Base-by-base conservation (phyloP, 2,888 invertebrate genomes). In the Hydriomena furcata region DNA sequence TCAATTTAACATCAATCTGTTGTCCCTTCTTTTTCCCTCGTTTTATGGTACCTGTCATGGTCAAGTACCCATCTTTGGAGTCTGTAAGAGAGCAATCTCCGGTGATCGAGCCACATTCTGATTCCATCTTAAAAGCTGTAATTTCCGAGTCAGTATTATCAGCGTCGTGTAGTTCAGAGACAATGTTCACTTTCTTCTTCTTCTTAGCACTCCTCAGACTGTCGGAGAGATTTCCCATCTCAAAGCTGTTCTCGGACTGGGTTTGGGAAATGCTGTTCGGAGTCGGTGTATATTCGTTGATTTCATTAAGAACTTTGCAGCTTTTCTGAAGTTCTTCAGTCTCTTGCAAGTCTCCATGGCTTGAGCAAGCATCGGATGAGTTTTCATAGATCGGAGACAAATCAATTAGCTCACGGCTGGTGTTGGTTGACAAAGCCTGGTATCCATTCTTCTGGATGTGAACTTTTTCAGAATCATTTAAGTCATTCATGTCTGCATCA, bases 1-100 rank as follows among this genome's bases (percentile, higher is more conserved):
- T 93, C 5, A 95, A 88, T 74, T 93, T 93, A 0, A 95, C 93
- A 82, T 95, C 94, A 52, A 94, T 92, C 71, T 92, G 93, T 67
- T 94, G 94, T 0, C 94, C 94, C 64, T 94, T 93, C 71, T 94
- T 94, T 63, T 93, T 92, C 0, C 94, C 94, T 37, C 94, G 85
- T 67, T 94, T 94, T 6, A 95, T 94, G 5, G 95, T 95, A 4
- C 95, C 95, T 0, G 93, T 93, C 93, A 93, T 93, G 1, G 94
- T 94, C 34, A 94, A 83, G 65, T 93, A 94, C 12, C 91, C 90
- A 58, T 93, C 93, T 65, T 84, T 88, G 1, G 88, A 85, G 52
- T 90, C 89, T 23, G 91, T 87, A n/a, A 92, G 73, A 37, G 92
- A 93, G 55, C 89, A 88, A 60, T 93, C 92, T 34, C 92, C 84